Evolutionary conservation across 2,113 vertebrate genomes (phyloP).

Genomic region (Coryphaenoides rupestris): DNA sequence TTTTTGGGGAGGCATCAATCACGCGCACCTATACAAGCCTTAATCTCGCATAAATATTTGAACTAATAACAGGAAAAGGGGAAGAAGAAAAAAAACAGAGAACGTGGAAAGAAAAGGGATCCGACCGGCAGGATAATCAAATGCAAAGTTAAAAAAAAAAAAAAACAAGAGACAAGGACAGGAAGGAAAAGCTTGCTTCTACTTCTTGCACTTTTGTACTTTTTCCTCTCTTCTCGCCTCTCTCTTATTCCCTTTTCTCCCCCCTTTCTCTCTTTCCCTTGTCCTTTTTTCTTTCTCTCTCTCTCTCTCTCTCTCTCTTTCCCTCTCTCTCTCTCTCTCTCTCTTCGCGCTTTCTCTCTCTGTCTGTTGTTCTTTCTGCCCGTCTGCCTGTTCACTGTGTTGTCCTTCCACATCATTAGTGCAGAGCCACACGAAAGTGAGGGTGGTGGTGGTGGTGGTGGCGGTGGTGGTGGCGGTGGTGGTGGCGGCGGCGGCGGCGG

Average conservation of each 20-base stretch:
- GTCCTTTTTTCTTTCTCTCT: conserved; percentile 40
- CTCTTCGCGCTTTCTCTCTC: conserved; percentile 35
- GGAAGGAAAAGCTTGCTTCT: conserved; percentile 71
- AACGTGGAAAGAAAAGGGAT: conserved; percentile 91
- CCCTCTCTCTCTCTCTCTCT: conserved; percentile 29
- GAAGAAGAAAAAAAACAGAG: conserved; percentile 82
- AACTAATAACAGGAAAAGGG: conserved; percentile 99
- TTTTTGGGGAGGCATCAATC: conserved; percentile 99
- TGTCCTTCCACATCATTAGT: conserved; percentile 97
- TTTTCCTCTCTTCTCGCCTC: conserved; percentile 37
- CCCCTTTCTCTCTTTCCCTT: conserved; percentile 20
- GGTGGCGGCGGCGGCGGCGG: too few species aligned
- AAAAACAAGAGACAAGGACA: conserved; percentile 93
- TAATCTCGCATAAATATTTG: conserved; percentile 99
- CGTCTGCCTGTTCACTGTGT: conserved; percentile 68
- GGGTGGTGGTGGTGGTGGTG: too few species aligned
- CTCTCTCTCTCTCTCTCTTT: conserved; percentile 28
- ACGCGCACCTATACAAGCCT: conserved; percentile 91
- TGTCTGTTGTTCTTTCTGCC: conserved; percentile 6
- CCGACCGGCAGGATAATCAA: conserved; percentile 92
- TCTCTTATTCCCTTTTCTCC: conserved; percentile 26
- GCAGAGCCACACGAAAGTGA: conserved; percentile 87
- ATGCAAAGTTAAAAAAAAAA: conserved; percentile 98
- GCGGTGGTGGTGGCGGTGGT: too few species aligned
- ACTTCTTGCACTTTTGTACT: conserved; percentile 33